Percentiles rank a stretch among this genome's conserved stretches.
phyloP scores from a whole-genome alignment of 2,113 vertebrate species.

The Hassar affinis region DNA sequence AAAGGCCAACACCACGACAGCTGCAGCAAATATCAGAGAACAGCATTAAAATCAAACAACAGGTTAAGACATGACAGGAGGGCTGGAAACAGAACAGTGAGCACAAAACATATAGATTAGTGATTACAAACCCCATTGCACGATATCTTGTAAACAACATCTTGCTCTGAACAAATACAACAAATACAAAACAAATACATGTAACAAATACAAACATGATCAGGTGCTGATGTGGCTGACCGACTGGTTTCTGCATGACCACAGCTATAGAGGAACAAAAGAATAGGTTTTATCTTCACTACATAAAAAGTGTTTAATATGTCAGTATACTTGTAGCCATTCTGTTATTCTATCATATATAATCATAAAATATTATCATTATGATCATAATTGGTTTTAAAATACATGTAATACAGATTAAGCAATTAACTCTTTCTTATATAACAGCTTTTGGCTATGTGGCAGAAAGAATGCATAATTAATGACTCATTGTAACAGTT shows the following conservation, averaged over 20 bases:
- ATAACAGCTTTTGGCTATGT: not conserved
- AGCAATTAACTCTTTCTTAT: not conserved
- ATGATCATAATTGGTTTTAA: not conserved
- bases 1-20: slow-evolving; percentile 69
- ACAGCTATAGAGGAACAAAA: not conserved
- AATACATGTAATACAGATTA: not conserved
- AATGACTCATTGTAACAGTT: not conserved
- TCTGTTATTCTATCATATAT: not conserved
- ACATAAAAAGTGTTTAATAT: too few species aligned
- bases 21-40: slow-evolving; percentile 37
- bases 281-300: not conserved
- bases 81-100: not conserved
- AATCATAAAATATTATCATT: too few species aligned
- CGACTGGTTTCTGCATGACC: not conserved
- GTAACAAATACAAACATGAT: not conserved
- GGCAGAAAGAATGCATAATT: not conserved
- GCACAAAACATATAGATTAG: not conserved
- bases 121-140: not conserved
- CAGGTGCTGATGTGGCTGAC: not conserved
- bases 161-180: not conserved
- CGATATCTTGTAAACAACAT: not conserved
- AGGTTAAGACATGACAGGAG: not conserved
- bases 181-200: not conserved
- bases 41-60: not conserved
- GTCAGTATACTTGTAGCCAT: not conserved